phyloP scores from a whole-genome alignment of 2,888 invertebrate species.

The Lithophane ornitopus region DNA sequence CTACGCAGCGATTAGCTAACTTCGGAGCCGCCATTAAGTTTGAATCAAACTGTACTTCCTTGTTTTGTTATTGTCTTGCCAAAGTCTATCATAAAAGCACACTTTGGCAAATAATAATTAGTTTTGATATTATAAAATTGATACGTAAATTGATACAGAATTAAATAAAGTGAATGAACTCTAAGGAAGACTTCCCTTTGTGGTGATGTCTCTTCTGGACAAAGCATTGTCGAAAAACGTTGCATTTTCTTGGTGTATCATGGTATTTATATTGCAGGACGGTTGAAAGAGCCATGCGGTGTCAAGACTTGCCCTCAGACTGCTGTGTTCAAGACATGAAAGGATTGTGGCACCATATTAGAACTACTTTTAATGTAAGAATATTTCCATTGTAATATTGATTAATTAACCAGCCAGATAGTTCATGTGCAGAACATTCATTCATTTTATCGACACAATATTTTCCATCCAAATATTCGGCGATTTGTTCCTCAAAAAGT shows the following conservation, averaged over 20 bases:
- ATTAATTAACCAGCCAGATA: neutral
- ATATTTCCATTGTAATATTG: neutral
- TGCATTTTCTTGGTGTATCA: neutral
- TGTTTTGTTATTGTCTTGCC: neutral
- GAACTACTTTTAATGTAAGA: slow-evolving; percentile 84
- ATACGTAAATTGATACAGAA: neutral
- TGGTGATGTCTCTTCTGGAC: neutral
- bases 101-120: neutral
- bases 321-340: slow-evolving; percentile 87
- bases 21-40: too few species aligned
- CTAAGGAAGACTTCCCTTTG: neutral
- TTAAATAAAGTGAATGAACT: neutral
- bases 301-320: slow-evolving; percentile 81
- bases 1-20: too few species aligned
- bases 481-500: neutral
- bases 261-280: slow-evolving; percentile 71
- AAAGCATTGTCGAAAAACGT: neutral
- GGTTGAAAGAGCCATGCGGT: slow-evolving; percentile 83
- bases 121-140: too few species aligned
- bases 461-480: neutral
- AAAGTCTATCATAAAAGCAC: neutral
- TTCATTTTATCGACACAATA: neutral
- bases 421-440: neutral
- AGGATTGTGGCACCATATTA: slow-evolving; percentile 85
- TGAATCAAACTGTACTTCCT: neutral